Conservation (phyloP, 1,140 invertebrate genomes). For the Drepana arcuata region DNA sequence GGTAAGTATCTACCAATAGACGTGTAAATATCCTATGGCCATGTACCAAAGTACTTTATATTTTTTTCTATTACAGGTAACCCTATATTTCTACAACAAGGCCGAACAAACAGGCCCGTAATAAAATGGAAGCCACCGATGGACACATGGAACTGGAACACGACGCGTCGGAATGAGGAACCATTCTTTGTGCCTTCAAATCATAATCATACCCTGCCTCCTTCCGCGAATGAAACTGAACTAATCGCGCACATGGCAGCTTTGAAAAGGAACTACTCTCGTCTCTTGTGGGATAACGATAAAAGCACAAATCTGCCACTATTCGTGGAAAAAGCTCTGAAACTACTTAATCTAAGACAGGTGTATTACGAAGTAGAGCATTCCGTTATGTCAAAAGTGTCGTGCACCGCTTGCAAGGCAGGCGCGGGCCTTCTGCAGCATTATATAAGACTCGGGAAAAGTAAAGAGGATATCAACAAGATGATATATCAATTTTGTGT, state of each 20-base stretch:
- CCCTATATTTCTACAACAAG: constrained; percentile 52
- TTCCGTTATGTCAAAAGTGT: constrained; percentile 91
- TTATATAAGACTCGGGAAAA: constrained; percentile 87
- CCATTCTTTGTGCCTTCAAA: constrained; percentile 70
- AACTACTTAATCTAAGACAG: constrained; percentile 85
- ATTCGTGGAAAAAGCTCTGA: constrained; percentile 86
- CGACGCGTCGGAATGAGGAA: constrained; percentile 64
- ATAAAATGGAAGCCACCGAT: constrained; percentile 72
- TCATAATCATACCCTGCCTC: constrained; percentile 67
- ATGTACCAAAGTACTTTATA: no score
- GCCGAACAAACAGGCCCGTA: constrained; percentile 42
- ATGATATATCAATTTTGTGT: constrained; percentile 90
- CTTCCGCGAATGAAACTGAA: constrained; percentile 68
- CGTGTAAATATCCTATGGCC: no score
- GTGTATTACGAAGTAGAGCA: constrained; percentile 89
- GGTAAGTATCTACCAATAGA: constrained; percentile 16
- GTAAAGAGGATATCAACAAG: constrained; percentile 87
- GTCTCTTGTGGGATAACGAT: constrained; percentile 81
- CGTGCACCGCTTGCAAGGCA: constrained; percentile 92
- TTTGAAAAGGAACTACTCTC: constrained; percentile 71
- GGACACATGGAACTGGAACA: constrained; percentile 70
- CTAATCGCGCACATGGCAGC: constrained; percentile 67
- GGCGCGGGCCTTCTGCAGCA: constrained; percentile 88
- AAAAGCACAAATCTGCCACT: constrained; percentile 79
- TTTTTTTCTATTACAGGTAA: constrained; percentile 36